Percentiles rank a stretch among this genome's conserved stretches.
phyloP scores from a whole-genome alignment of 2,113 vertebrate genomes.

The human region GRCh38 chr12:76842001-76842500 shows the following conservation, averaged over 20 bases:
- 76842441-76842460: not conserved
- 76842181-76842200: not conserved
- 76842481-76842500: not conserved
- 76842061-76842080: conserved; percentile 98
- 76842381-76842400: not conserved
- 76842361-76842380: not conserved
- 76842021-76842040: conserved; percentile 97
- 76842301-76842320: not conserved
- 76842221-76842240: not conserved
- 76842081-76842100: conserved; percentile 99
- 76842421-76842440: not conserved
- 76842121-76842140: not conserved
- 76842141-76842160: not conserved
- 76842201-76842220: not conserved
- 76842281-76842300: not conserved
- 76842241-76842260: not conserved
- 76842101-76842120: conserved; percentile 91
- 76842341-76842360: not conserved
- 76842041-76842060: conserved; percentile 99
- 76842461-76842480: not conserved
- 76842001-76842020: conserved; percentile 97
- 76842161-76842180: not conserved
- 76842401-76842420: not conserved
- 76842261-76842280: not conserved
- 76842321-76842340: not conserved